Percentiles rank a stretch among this genome's conserved stretches.
Evolutionary conservation across 2,888 invertebrate genomes (phyloP).

Genomic region (Leucozona laternaria): DNA sequence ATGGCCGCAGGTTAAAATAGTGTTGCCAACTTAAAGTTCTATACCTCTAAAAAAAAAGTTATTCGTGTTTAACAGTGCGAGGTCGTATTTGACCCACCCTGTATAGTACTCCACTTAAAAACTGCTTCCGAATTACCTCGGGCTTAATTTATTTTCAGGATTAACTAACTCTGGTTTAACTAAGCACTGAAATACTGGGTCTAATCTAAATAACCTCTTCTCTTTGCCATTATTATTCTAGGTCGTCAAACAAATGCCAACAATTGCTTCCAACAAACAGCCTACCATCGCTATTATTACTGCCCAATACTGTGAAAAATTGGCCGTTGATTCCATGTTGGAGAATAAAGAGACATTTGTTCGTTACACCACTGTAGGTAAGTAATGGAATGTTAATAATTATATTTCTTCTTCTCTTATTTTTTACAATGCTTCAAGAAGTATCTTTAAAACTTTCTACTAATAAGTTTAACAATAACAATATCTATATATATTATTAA

Average conservation of each 20-base stretch:
- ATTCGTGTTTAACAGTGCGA: no score
- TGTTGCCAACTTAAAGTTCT: no score
- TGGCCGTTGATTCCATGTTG: conserved; percentile 99
- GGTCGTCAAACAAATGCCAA: conserved; percentile 98
- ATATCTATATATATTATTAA: neutral
- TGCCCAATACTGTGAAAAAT: conserved; percentile 98
- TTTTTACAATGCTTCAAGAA: neutral
- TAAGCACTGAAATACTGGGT: no score
- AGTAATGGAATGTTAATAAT: conserved; percentile 84
- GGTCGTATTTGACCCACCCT: no score
- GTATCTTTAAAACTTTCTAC: conserved; percentile 3
- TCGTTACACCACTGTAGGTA: conserved; percentile 97
- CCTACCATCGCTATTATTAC: conserved; percentile 99
- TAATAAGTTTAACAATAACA: conserved; percentile 29
- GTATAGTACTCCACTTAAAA: no score
- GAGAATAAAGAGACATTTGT: conserved; percentile 98
- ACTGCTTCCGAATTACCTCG: no score
- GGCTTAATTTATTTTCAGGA: no score
- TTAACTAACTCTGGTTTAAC: no score
- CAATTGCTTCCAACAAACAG: conserved; percentile 93
- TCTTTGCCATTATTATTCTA: conserved; percentile 78
- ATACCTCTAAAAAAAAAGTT: no score
- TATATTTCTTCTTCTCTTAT: neutral
- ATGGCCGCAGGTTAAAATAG: no score
- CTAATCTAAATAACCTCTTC: no score